Evolutionary conservation across 2,113 vertebrate genomes (phyloP).

Genomic region (Euleptes europaea): DNA sequence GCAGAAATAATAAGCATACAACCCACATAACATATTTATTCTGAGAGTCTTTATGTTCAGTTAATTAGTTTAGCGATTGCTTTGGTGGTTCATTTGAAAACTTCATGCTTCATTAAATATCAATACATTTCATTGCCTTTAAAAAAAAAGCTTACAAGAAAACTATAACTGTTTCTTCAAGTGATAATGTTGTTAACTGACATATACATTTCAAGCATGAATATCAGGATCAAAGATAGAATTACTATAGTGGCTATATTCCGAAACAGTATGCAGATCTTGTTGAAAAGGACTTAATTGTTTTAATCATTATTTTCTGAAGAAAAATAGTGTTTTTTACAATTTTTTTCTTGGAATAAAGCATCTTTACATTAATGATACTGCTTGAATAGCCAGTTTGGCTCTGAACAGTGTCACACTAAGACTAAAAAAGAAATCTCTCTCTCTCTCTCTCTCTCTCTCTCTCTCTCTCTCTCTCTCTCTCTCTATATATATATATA

Average conservation of each 20-base stretch:
- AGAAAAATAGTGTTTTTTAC: conserved; percentile 51
- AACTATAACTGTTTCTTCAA: conserved; percentile 66
- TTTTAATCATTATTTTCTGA: conserved; percentile 1
- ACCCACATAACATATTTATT: conserved; percentile 64
- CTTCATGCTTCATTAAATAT: conserved; percentile 84
- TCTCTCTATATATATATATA: too few relatives aligned
- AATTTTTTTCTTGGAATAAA: conserved; percentile 38
- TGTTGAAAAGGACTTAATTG: conserved; percentile 26
- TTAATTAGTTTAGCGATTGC: conserved; percentile 84
- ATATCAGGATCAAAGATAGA: conserved; percentile 60
- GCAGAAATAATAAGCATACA: conserved; percentile 69
- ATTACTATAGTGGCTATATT: conserved; percentile 44
- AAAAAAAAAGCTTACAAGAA: conserved; percentile 57
- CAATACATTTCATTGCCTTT: conserved; percentile 73
- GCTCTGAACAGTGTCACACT: too few relatives aligned
- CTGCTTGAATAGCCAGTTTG: too few relatives aligned
- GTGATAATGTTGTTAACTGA: conserved; percentile 70
- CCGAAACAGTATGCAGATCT: conserved; percentile 56
- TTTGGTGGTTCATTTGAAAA: conserved; percentile 78
- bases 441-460: too few relatives aligned
- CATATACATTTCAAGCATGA: conserved; percentile 66
- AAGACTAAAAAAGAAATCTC: too few relatives aligned
- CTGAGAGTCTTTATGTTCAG: conserved; percentile 78
- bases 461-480: too few relatives aligned
- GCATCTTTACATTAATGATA: background rate